These are phyloP conservation scores for Esperia sulphurella DNA, from an alignment of 2,888 invertebrate species.

Conservation along the genomic window DNA sequence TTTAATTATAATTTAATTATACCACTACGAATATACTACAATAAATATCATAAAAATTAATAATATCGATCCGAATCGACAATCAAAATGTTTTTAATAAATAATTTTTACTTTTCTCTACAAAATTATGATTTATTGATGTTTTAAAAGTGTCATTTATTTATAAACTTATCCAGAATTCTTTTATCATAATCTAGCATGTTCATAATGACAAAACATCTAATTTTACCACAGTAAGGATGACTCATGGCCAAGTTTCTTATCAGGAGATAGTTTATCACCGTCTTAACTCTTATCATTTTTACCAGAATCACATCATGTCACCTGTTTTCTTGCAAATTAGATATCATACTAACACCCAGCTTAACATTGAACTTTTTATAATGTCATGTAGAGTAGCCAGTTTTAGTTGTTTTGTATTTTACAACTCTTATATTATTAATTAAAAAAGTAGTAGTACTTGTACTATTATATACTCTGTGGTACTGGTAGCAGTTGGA, in stretches of 20 bases:
- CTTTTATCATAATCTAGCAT: not conserved
- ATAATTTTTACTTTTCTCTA: no score
- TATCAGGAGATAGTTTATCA: slow-evolving; percentile 6
- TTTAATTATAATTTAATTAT: no score
- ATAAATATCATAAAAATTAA: no score
- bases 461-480: no score
- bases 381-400: not conserved
- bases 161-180: no score
- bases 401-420: not conserved
- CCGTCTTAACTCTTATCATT: not conserved
- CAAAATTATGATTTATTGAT: no score
- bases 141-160: no score
- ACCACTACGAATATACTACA: no score
- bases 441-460: no score
- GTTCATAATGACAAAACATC: slow-evolving; percentile 1
- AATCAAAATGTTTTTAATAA: no score
- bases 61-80: no score
- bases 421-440: not conserved
- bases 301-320: slow-evolving; percentile 2
- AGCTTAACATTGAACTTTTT: not conserved
- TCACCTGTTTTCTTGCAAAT: slow-evolving; percentile 3
- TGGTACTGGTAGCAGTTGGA: no score
- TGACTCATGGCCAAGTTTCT: slow-evolving; percentile 2
- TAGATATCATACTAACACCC: not conserved
- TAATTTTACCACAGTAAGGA: not conserved